Conservation (phyloP, 2,113 vertebrate species). For the Hippocampus barbouri region DNA sequence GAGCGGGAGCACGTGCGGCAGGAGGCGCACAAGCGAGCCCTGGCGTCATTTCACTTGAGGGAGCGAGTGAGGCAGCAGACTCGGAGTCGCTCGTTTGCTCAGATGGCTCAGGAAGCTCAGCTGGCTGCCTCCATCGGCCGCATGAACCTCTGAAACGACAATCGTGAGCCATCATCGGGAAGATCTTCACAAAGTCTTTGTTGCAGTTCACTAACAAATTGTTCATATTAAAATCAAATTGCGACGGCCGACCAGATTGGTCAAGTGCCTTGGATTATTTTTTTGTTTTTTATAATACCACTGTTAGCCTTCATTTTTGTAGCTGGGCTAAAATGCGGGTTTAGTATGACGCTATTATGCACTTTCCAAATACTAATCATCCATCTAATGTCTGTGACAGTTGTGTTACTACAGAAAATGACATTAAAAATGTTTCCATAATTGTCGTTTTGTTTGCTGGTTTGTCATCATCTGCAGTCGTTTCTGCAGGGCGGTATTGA, state of each 20-base stretch:
- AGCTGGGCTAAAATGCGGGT: no score
- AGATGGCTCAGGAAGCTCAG: conserved; percentile 63
- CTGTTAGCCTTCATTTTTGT: no score
- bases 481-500: neutral
- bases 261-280: neutral
- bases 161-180: no score
- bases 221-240: no score
- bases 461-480: neutral
- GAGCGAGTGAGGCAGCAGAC: conserved; percentile 61
- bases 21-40: conserved; percentile 58
- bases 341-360: neutral
- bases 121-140: conserved; percentile 40
- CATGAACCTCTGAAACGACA: conserved; percentile 45
- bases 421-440: neutral
- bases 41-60: conserved; percentile 68
- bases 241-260: no score
- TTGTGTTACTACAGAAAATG: neutral
- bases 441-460: neutral
- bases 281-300: no score
- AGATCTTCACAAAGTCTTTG: neutral
- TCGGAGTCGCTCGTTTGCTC: conserved; percentile 55
- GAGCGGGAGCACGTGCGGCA: conserved; percentile 60
- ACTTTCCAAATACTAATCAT: neutral
- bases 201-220: no score
- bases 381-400: neutral